Conservation (phyloP, 2,888 invertebrate genomes). For the Ceramica pisi region DNA sequence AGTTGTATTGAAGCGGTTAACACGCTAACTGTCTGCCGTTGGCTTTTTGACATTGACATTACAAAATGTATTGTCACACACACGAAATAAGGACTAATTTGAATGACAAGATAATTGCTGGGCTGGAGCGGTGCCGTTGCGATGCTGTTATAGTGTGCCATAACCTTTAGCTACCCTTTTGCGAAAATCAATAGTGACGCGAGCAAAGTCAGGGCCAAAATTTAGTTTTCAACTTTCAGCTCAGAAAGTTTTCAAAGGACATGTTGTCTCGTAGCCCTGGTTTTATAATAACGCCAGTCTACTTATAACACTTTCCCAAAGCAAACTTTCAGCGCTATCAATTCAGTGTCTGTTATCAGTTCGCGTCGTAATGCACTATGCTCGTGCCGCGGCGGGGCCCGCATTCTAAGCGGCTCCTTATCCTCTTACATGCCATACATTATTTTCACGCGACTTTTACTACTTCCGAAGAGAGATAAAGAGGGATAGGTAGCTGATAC, state of each 20-base stretch:
- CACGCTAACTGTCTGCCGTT: no score
- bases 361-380: conserved; percentile 46
- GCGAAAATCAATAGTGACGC: no score
- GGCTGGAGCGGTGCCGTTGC: no score
- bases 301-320: background rate
- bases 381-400: conserved; percentile 32
- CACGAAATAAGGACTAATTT: no score
- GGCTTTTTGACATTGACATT: no score
- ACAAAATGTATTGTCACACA: no score
- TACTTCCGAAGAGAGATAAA: conserved; percentile 55
- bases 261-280: background rate
- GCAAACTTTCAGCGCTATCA: conserved; percentile 28
- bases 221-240: background rate
- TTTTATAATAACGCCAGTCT: background rate
- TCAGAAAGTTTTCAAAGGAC: background rate
- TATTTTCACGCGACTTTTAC: conserved; percentile 61
- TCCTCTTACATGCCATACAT: conserved; percentile 54
- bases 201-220: no score
- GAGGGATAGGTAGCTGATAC: conserved; percentile 42
- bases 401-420: conserved; percentile 47
- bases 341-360: conserved; percentile 40
- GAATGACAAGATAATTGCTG: no score
- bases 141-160: no score
- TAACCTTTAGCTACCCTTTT: no score
- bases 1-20: no score